Percentiles rank a stretch among this genome's conserved stretches.
These are phyloP conservation scores for Odontomachus brunneus DNA, from an alignment of 1,140 invertebrate genomes.

Conservation along the genomic window DNA sequence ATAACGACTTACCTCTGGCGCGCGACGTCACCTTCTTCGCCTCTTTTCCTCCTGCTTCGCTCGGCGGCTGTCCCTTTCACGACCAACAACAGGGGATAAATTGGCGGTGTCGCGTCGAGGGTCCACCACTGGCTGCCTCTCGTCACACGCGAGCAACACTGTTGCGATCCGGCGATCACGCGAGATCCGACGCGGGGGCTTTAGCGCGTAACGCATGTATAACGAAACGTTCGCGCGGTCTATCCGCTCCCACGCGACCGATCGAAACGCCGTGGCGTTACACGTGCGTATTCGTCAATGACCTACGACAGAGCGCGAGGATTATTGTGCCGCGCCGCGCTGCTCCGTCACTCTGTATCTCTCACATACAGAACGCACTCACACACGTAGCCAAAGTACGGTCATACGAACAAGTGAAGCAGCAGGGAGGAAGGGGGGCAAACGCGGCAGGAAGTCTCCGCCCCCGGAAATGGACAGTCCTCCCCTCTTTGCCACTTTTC, in stretches of 20 bases:
- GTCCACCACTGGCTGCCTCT: slow-evolving; percentile 34
- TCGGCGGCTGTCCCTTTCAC: slow-evolving; percentile 2
- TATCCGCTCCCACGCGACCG: slow-evolving; percentile 1
- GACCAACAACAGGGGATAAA: slow-evolving; percentile 45
- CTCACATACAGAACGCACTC: background rate
- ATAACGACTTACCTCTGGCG: slow-evolving; percentile 16
- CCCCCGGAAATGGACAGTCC: slow-evolving; percentile 32
- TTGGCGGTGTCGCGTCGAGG: slow-evolving; percentile 25
- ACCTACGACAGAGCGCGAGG: background rate
- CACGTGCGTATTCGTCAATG: slow-evolving; percentile 46
- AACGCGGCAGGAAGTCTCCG: slow-evolving; percentile 28
- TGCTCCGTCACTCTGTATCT: background rate
- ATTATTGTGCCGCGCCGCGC: too few relatives aligned
- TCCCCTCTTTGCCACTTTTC: slow-evolving; percentile 19
- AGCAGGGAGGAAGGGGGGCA: background rate
- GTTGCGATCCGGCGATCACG: slow-evolving; percentile 42
- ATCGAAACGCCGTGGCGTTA: slow-evolving; percentile 10
- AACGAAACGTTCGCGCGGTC: slow-evolving; percentile 1
- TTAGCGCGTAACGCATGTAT: background rate
- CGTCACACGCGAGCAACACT: slow-evolving; percentile 43
- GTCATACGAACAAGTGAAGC: background rate
- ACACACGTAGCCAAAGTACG: background rate
- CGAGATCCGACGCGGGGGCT: background rate
- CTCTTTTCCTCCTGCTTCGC: background rate
- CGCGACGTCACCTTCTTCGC: background rate